phyloP scores from a whole-genome alignment of 1,140 invertebrate genomes.

The Drosophila novamexicana region DNA sequence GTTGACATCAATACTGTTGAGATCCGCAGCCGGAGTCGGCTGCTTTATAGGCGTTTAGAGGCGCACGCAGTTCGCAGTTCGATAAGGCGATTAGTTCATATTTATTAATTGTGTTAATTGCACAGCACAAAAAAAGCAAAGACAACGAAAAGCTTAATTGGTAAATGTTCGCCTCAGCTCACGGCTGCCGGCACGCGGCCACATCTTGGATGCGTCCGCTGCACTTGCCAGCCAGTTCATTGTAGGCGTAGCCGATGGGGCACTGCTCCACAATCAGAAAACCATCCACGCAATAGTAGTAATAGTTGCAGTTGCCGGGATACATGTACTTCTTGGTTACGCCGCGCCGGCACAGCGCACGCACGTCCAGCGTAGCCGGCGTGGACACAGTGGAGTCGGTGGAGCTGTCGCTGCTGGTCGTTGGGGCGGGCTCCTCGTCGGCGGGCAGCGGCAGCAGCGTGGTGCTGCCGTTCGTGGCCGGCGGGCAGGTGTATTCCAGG shows the following conservation, averaged over 20 bases:
- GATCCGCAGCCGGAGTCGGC: not conserved
- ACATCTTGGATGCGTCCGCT: slow-evolving; percentile 22
- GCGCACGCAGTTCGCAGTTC: not conserved
- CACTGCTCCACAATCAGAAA: slow-evolving; percentile 73
- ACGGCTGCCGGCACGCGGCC: slow-evolving; percentile 3
- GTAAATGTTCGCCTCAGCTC: slow-evolving; percentile 22
- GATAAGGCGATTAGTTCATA: slow-evolving; percentile 63
- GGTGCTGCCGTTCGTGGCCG: not conserved
- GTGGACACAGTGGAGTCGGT: slow-evolving; percentile 1
- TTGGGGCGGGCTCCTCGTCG: not conserved
- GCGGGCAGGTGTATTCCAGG: slow-evolving; percentile 24
- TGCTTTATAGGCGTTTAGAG: slow-evolving; percentile 56
- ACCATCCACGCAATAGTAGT: slow-evolving; percentile 66
- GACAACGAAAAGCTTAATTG: slow-evolving; percentile 61
- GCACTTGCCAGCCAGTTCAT: slow-evolving; percentile 34
- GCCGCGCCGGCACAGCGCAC: slow-evolving; percentile 46
- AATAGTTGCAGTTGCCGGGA: slow-evolving; percentile 79
- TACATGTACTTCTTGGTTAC: slow-evolving; percentile 61
- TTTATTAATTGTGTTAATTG: slow-evolving; percentile 62
- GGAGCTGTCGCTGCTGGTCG: not conserved
- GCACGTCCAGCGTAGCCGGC: slow-evolving; percentile 27
- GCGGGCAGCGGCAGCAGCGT: no score
- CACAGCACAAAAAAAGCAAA: slow-evolving; percentile 22
- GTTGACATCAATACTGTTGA: slow-evolving; percentile 40
- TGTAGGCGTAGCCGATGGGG: slow-evolving; percentile 61